These are phyloP conservation scores for Lycodopsis pacificus DNA, from an alignment of 2,797 vertebrate genomes.

Conservation along the genomic window DNA sequence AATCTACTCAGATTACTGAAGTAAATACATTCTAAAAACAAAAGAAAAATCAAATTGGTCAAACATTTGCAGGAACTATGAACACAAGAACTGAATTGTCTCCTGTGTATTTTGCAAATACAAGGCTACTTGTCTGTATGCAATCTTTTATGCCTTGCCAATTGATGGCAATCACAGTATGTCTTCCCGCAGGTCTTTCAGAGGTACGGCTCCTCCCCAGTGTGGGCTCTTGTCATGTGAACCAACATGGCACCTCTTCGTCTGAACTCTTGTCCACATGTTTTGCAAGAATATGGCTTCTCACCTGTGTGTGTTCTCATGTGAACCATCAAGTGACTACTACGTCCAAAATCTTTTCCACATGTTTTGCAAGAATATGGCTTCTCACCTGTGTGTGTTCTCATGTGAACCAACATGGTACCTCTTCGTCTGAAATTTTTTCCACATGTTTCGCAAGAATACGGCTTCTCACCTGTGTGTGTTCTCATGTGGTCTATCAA, in stretches of 20 bases:
- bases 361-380: too few species aligned
- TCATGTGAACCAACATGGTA: too few species aligned
- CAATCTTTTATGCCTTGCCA: neutral
- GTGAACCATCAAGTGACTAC: too few species aligned
- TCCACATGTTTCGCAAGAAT: too few species aligned
- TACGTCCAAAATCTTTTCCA: too few species aligned
- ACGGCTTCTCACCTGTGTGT: too few species aligned
- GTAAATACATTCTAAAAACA: neutral
- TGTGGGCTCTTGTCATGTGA: too few species aligned
- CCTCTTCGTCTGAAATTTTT: too few species aligned
- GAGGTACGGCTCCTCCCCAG: neutral
- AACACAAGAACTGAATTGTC: neutral
- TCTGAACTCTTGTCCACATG: neutral
- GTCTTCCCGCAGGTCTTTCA: neutral
- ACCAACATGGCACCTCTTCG: too few species aligned
- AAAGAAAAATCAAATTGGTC: neutral
- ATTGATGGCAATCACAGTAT: neutral
- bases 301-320: too few species aligned
- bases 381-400: too few species aligned
- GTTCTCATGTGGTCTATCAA: neutral
- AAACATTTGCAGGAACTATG: neutral
- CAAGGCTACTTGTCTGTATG: neutral
- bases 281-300: too few species aligned
- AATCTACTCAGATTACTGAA: neutral
- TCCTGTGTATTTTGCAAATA: neutral